Evolutionary conservation across 2,797 vertebrate genomes (phyloP).

Genomic region (Sebastolobus altivelis): DNA sequence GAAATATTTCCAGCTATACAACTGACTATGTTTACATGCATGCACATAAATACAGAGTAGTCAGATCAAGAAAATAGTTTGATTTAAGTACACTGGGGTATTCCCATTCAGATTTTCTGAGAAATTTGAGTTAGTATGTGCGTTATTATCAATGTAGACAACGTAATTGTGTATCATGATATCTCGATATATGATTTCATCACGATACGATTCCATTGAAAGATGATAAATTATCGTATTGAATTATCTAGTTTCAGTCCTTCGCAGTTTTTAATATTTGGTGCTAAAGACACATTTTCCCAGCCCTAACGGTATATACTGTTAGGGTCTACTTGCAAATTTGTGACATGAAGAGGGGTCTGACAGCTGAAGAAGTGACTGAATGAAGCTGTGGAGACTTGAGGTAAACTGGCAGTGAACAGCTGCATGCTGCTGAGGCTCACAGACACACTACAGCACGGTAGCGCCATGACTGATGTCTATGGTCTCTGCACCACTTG

Average conservation of each 20-base stretch:
- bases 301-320: background rate
- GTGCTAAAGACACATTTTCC: background rate
- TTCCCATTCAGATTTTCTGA: too few relatives aligned
- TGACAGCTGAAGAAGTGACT: conserved; percentile 29
- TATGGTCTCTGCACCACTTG: conserved; percentile 77
- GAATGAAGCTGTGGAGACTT: conserved; percentile 43
- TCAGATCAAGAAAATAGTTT: too few relatives aligned
- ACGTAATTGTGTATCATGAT: too few relatives aligned
- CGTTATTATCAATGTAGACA: too few relatives aligned
- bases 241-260: background rate
- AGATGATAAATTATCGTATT: too few relatives aligned
- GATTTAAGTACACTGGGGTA: too few relatives aligned
- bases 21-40: too few relatives aligned
- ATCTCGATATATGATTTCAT: too few relatives aligned
- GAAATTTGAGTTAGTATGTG: too few relatives aligned
- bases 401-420: conserved; percentile 51
- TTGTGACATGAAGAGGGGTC: conserved; percentile 9
- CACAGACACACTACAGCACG: conserved; percentile 45
- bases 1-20: too few relatives aligned
- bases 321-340: conserved; percentile 2
- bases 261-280: background rate
- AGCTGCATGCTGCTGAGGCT: conserved; percentile 51
- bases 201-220: too few relatives aligned
- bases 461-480: conserved; percentile 79
- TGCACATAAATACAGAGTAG: too few relatives aligned